A percentile compares a stretch with the other conserved stretches of the same genome.
Conservation (phyloP, 2,797 vertebrate genomes). For the Astyanax mexicanus region DNA sequence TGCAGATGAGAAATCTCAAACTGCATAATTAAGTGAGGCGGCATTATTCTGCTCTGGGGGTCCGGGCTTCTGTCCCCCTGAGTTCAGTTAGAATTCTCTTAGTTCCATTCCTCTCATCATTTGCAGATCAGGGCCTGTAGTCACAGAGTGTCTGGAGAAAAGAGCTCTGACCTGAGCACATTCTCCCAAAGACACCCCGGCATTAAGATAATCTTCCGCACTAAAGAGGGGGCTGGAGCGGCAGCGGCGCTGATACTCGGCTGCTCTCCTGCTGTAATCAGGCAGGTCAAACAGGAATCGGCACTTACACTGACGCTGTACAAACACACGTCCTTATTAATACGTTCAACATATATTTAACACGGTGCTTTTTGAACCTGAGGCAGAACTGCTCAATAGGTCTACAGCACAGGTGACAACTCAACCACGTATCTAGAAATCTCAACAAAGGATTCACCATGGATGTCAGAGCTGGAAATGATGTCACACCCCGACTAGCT, state of each 20-base stretch:
- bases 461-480: no score
- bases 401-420: no score
- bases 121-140: constrained; percentile 15
- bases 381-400: neutral
- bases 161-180: constrained; percentile 18
- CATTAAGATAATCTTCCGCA: neutral
- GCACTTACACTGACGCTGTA: neutral
- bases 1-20: constrained; percentile 53
- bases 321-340: neutral
- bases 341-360: neutral
- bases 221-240: neutral
- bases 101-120: constrained; percentile 24
- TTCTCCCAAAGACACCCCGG: neutral
- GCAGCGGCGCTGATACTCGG: neutral
- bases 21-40: constrained; percentile 55
- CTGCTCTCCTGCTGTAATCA: neutral
- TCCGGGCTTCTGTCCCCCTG: constrained; percentile 13
- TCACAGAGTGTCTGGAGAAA: constrained; percentile 21
- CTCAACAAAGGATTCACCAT: no score
- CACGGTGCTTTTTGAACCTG: neutral
- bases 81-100: constrained; percentile 26
- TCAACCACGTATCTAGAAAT: no score
- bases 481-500: no score
- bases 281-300: neutral
- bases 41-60: constrained; percentile 44